These are phyloP conservation scores for Prorops nasuta DNA, from an alignment of 1,140 invertebrate species.

Conservation along the genomic window DNA sequence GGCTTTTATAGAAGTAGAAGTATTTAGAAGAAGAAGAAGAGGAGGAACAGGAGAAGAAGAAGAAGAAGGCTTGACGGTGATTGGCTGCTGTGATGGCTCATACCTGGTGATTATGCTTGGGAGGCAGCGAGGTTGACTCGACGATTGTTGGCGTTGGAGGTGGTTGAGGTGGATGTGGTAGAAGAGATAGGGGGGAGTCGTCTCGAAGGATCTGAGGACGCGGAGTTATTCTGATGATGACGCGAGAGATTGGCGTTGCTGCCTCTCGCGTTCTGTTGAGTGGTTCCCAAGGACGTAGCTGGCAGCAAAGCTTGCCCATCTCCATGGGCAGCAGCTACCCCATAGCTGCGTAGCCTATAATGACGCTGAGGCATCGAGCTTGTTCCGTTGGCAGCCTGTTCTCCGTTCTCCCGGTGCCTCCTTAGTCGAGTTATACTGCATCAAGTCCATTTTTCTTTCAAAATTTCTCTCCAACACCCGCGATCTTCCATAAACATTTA, in stretches of 20 bases:
- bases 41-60: no score
- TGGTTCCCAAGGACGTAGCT: constrained; percentile 17
- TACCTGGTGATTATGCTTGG: no score
- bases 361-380: constrained; percentile 46
- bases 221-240: no score
- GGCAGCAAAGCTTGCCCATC: constrained; percentile 51
- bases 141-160: constrained; percentile 36
- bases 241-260: neutral
- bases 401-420: constrained; percentile 34
- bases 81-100: no score
- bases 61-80: no score
- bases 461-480: constrained; percentile 10
- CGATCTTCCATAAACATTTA: no score
- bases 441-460: constrained; percentile 39
- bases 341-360: constrained; percentile 48
- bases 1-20: no score
- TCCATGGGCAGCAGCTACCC: constrained; percentile 45
- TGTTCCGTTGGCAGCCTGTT: constrained; percentile 38
- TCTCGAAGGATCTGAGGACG: constrained; percentile 43
- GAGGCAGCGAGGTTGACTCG: constrained; percentile 5
- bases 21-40: no score
- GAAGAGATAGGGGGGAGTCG: constrained; percentile 35
- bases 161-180: constrained; percentile 39
- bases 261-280: constrained; percentile 20
- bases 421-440: constrained; percentile 40